These are phyloP conservation scores for Chiloscyllium punctatum DNA, from an alignment of 2,797 vertebrate species.

Conservation along the genomic window DNA sequence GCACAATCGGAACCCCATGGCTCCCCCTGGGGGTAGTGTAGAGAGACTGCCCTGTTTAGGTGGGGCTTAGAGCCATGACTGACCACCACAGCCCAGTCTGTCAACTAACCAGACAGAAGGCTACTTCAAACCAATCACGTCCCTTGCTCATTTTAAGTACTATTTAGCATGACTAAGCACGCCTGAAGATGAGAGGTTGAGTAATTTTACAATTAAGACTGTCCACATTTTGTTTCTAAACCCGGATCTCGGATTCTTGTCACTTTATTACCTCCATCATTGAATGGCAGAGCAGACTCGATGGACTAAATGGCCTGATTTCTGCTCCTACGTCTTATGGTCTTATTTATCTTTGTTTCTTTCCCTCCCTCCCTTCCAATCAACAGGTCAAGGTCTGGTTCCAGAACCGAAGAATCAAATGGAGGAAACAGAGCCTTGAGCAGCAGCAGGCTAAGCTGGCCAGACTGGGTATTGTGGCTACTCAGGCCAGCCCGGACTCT, in stretches of 20 bases:
- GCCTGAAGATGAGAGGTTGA: background rate
- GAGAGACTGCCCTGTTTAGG: too few relatives aligned
- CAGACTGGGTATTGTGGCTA: conserved; percentile 60
- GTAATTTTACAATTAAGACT: background rate
- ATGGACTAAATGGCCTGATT: too few relatives aligned
- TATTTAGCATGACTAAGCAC: too few relatives aligned
- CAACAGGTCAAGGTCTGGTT: conserved; percentile 76
- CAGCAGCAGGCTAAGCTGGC: conserved; percentile 74
- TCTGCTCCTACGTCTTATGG: too few relatives aligned
- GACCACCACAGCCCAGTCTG: too few relatives aligned
- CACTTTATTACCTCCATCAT: background rate
- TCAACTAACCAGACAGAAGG: too few relatives aligned
- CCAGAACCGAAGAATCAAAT: conserved; percentile 76
- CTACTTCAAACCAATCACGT: too few relatives aligned
- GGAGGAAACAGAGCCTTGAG: conserved; percentile 77
- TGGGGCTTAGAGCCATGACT: background rate
- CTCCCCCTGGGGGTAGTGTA: too few relatives aligned
- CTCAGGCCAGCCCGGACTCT: conserved; percentile 59
- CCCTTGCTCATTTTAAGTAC: too few relatives aligned
- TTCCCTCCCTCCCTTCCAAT: background rate
- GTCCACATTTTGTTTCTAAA: background rate
- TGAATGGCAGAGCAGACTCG: too few relatives aligned
- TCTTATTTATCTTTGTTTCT: background rate
- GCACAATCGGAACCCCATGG: too few relatives aligned
- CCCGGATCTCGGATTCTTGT: background rate